Evolutionary conservation across 2,888 invertebrate genomes (phyloP).

Genomic region (Norana najaformis): DNA sequence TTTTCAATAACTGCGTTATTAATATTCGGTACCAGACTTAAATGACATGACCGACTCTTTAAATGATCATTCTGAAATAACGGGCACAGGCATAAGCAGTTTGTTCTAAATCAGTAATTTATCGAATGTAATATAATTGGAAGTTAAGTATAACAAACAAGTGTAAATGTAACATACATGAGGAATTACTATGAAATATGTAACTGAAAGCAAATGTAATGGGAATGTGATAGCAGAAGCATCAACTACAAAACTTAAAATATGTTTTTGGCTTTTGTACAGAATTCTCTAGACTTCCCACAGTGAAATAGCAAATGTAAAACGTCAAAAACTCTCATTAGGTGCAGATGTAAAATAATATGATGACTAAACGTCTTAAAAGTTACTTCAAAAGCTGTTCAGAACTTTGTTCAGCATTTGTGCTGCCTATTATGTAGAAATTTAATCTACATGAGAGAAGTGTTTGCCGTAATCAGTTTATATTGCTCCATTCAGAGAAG

Average conservation of each 20-base stretch:
- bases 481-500: background rate
- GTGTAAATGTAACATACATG: background rate
- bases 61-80: constrained; percentile 13
- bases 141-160: constrained; percentile 5
- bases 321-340: background rate
- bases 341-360: background rate
- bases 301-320: background rate
- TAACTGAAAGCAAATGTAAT: background rate
- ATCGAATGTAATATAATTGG: background rate
- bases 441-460: background rate
- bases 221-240: background rate
- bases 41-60: background rate
- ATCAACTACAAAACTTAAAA: too few relatives aligned
- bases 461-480: background rate
- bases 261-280: background rate
- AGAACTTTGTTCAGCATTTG: background rate
- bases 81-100: background rate
- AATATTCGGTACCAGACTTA: background rate
- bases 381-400: background rate
- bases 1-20: background rate
- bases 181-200: constrained; percentile 1
- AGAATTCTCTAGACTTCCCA: background rate
- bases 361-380: background rate
- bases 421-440: background rate
- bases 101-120: background rate